These are phyloP conservation scores for Athene noctua DNA, from an alignment of 2,113 vertebrate genomes.

Conservation along the genomic window DNA sequence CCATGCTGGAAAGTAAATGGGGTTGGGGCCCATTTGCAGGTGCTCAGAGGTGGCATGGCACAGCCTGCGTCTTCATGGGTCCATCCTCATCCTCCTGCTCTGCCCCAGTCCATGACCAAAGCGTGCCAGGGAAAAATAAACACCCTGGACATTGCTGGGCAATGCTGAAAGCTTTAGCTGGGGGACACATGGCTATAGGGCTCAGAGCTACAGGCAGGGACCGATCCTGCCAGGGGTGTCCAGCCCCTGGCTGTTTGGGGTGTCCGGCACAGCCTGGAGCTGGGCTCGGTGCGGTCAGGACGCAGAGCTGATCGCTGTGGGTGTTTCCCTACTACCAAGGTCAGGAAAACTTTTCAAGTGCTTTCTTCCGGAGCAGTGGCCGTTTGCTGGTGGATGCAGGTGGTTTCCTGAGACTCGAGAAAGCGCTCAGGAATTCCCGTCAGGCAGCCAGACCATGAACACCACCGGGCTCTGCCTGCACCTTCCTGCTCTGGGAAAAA, in stretches of 20 bases:
- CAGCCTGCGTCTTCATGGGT: background rate
- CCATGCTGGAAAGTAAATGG: background rate
- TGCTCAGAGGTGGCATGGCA: background rate
- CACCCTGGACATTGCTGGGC: background rate
- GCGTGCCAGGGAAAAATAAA: rapidly evolving
- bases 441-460: background rate
- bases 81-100: background rate
- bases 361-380: background rate
- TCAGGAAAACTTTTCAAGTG: background rate
- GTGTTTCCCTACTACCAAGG: background rate
- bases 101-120: background rate
- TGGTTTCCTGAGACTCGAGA: background rate
- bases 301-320: background rate
- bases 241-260: background rate
- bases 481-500: background rate
- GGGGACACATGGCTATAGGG: background rate
- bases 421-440: background rate
- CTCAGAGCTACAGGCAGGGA: background rate
- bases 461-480: background rate
- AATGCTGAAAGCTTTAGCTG: background rate
- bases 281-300: background rate
- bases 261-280: background rate
- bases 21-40: background rate
- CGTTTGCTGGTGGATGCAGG: background rate
- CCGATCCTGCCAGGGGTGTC: background rate